These are phyloP conservation scores for Anas acuta DNA, from an alignment of 2,797 vertebrate species.

Conservation along the genomic window DNA sequence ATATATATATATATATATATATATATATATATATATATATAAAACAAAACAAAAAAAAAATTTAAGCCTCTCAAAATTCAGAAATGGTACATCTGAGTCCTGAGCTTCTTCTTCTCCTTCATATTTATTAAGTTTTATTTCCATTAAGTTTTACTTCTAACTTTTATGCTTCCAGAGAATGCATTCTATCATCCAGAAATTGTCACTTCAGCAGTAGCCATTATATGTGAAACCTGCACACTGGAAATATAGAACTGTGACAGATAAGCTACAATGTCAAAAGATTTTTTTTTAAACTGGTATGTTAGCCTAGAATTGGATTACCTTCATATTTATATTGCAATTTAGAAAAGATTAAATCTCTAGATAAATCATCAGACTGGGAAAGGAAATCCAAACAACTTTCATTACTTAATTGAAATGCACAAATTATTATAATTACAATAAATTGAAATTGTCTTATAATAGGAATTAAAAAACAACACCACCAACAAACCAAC, in stretches of 20 bases:
- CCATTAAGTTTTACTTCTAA: neutral
- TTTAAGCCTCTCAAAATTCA: neutral
- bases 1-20: no score
- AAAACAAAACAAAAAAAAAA: neutral
- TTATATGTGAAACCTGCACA: neutral
- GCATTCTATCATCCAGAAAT: neutral
- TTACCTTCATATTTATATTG: neutral
- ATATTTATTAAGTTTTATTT: neutral
- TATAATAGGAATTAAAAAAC: neutral
- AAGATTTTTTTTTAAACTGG: fast-evolving
- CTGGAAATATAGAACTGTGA: neutral
- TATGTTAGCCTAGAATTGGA: neutral
- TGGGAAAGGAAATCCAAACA: neutral
- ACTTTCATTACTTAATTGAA: neutral
- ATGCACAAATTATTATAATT: neutral
- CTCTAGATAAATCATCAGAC: neutral
- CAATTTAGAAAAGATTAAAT: neutral
- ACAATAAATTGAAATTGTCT: neutral
- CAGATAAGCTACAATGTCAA: neutral
- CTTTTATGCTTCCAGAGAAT: neutral
- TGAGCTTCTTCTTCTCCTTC: neutral
- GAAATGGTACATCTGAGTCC: neutral
- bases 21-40: neutral
- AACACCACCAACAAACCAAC: neutral
- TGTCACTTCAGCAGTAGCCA: neutral